Percentiles rank a stretch among this genome's conserved stretches.
These are phyloP conservation scores for Paratilapia polleni DNA, from an alignment of 2,113 vertebrate species.

Conservation along the genomic window DNA sequence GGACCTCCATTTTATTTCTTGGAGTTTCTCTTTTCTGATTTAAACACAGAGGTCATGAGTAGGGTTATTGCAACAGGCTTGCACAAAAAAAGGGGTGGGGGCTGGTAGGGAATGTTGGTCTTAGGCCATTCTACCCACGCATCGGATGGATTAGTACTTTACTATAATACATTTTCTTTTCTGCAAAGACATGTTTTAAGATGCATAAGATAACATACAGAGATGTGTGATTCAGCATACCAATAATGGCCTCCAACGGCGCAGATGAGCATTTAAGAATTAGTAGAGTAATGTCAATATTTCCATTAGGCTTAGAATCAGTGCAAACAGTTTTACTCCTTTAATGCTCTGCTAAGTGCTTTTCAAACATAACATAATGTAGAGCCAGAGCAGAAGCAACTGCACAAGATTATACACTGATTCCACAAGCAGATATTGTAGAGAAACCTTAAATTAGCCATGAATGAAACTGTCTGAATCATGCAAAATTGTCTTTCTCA, in stretches of 20 bases:
- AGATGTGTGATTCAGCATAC: constrained; percentile 19
- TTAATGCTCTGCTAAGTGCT: background rate
- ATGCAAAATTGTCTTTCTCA: background rate
- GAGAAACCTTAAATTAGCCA: background rate
- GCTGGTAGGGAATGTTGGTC: constrained; percentile 63
- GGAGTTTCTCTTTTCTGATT: constrained; percentile 48
- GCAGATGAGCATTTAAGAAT: constrained; percentile 8
- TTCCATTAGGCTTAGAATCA: background rate
- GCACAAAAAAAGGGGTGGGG: constrained; percentile 24
- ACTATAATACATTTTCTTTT: constrained; percentile 7
- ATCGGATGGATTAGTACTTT: constrained; percentile 42
- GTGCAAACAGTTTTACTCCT: background rate
- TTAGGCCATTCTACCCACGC: constrained; percentile 38
- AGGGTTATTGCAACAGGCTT: constrained; percentile 52
- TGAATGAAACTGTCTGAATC: background rate
- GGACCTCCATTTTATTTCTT: background rate
- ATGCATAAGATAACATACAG: constrained; percentile 52
- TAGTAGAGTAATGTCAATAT: background rate
- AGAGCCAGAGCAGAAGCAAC: background rate
- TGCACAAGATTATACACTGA: background rate
- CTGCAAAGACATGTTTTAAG: constrained; percentile 50
- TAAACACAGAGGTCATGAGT: constrained; percentile 39
- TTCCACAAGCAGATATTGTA: background rate
- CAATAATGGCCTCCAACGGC: constrained; percentile 10
- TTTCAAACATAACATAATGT: background rate